Evolutionary conservation across 1,140 invertebrate genomes (phyloP), one percentile per base, ranked within the genome.

Genomic region (Drosophila biarmipes): DNA sequence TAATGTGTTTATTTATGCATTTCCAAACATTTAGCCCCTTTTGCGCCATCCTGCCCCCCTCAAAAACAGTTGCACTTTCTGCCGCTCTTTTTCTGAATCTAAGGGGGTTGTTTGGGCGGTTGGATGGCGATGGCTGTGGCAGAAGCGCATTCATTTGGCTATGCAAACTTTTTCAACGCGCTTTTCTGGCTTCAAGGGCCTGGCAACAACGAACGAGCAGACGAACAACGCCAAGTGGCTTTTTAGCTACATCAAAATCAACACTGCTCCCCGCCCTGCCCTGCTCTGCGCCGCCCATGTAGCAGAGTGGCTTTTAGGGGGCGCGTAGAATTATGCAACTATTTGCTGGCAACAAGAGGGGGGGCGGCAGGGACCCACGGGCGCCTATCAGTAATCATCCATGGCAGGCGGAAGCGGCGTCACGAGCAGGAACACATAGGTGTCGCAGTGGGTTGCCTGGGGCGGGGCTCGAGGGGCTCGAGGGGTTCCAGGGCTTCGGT

Each of bases 211-310:
- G 48, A 61, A 24, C 34, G 31, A 54, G 15, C 49, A 11, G 10
- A 49, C 55, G 56, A 62, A 34, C 54, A 34, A 63, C 55, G 78
- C 63, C 82, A 82, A 86, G 81, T 87, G 81, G 78, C 81, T 82
- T 87, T 86, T 86, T 78, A 86, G 81, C 82, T 78, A 87, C 81
- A 87, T 87, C 78, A 87, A 78, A 86, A 87, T 87, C 81, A 86
- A 86, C 81, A 87, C 81, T 59, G 62, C 73, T 14, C 51, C 59
- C 27, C n/a, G n/a, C n/a, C n/a, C n/a, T n/a, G n/a, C n/a, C 53
- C 37, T 14, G 46, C 8, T 51, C 14, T n/a, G 1, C 34, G 10
- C 17, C 7, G 6, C 48, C 42, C 48, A 45, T 31, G 24, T 19
- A 45, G 7, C 11, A 43, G 68, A 85, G 81, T 85, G 78, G 81